These are phyloP conservation scores for Acanthopleura granulata DNA, from an alignment of 2,888 invertebrate genomes.

Conservation along the genomic window DNA sequence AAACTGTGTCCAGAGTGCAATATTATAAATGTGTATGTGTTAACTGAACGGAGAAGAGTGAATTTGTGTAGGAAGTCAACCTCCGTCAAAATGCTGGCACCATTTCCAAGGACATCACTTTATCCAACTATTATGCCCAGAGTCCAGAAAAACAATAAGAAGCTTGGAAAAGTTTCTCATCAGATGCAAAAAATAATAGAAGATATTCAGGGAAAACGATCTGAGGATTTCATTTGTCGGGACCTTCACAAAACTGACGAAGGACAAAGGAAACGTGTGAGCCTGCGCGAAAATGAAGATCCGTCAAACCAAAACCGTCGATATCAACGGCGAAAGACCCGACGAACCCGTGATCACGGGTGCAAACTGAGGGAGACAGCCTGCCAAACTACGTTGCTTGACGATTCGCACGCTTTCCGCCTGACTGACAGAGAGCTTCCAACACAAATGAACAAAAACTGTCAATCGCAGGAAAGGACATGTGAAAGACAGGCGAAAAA, in stretches of 20 bases:
- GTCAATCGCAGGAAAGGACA: too few relatives aligned
- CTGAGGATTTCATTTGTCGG: neutral
- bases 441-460: too few relatives aligned
- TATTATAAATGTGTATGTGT: too few relatives aligned
- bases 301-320: neutral
- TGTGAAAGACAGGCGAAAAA: too few relatives aligned
- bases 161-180: neutral
- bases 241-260: neutral
- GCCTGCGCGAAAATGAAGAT: neutral
- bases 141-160: neutral
- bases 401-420: neutral
- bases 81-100: neutral
- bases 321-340: neutral
- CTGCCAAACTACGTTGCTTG: neutral
- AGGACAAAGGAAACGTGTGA: neutral
- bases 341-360: neutral
- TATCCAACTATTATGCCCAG: neutral
- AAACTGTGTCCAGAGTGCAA: too few relatives aligned
- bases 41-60: too few relatives aligned
- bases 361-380: neutral
- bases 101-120: neutral
- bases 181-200: constrained; percentile 4
- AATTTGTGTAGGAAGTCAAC: too few relatives aligned
- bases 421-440: too few relatives aligned
- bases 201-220: neutral